Evolutionary conservation across 2,797 vertebrate species (phyloP), one percentile per base, ranked within the genome.

Genomic region (Pterois miles): DNA sequence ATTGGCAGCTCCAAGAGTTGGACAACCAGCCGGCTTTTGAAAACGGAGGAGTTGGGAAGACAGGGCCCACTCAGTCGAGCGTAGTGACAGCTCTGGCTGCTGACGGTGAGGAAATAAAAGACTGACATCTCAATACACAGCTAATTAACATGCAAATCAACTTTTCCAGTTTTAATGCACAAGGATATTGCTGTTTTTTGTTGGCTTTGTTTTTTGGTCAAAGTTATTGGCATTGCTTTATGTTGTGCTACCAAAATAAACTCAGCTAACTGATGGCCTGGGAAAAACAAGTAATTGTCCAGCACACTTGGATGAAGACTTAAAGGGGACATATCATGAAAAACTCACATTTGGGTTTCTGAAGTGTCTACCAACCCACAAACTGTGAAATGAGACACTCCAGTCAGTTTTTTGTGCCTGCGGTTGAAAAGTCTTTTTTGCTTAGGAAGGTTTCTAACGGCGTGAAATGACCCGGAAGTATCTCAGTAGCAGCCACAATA

Each of bases 1-100:
- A 98, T 88, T 99, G 98, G 98, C 98, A 99, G 93, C 95, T 99
- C 76, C 98, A 98, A 88, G 98, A 99, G 92, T 96, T 97, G 84
- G 97, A 99, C 93, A 97, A 97, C 92, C 97, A 98, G 85, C 92
- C 90, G 86, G 95, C 97, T 14, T 99, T 99, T 93, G 98, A 99
- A 92, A 99, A 99, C 29, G 95, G 95, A 90, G 97, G 96, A 86
- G 96, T 96, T 93, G 97, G 96, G 91, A 97, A 97, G 93, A 92
- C 96, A 12, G 96, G 96, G 74, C 94, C 97, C 86, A 95, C 97
- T 83, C 97, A 97, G 91, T 96, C 97, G 8, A 96, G 96, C 93
- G 88, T 96, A 71, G 96, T 97, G 86, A 97, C 97, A 20, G 94
- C 97, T 88, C 96, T 98, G 87, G 94, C 97, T 83, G 96, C 95